Evolutionary conservation across 2,888 invertebrate genomes (phyloP).

Genomic region (Nemotelus pantherinus): DNA sequence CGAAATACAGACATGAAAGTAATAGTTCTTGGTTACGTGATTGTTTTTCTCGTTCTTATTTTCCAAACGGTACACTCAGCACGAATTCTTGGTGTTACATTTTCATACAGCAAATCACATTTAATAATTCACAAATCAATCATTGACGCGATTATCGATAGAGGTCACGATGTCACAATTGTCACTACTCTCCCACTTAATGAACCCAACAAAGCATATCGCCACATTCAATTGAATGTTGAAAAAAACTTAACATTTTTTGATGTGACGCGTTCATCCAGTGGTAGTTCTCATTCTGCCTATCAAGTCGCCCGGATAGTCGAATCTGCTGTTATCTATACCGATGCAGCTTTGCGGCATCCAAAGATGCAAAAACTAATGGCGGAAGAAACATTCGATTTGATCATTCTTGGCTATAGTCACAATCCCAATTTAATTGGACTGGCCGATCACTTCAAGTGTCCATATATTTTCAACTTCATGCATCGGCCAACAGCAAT

Average conservation of each 20-base stretch:
- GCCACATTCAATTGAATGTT: slow-evolving; percentile 26
- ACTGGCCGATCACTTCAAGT: slow-evolving; percentile 49
- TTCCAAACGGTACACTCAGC: no score
- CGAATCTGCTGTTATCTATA: background rate
- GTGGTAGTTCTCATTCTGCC: no score
- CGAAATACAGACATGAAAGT: no score
- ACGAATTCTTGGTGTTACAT: slow-evolving; percentile 59
- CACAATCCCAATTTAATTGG: slow-evolving; percentile 41
- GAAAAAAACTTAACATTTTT: no score
- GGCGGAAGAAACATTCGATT: slow-evolving; percentile 45
- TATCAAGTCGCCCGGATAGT: background rate
- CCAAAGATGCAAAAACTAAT: slow-evolving; percentile 27
- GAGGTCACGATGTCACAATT: slow-evolving; percentile 62
- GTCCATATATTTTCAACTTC: slow-evolving; percentile 44
- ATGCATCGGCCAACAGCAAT: background rate
- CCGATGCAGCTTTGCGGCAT: background rate
- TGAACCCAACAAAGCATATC: background rate
- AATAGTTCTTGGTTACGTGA: no score
- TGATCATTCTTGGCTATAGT: slow-evolving; percentile 39
- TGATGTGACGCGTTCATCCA: no score
- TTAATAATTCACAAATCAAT: slow-evolving; percentile 60
- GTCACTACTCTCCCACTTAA: slow-evolving; percentile 56
- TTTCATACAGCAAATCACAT: slow-evolving; percentile 62
- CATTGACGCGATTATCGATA: slow-evolving; percentile 57
- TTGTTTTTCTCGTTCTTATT: no score